Evolutionary conservation across 1,140 invertebrate genomes (phyloP).

Genomic region (Battus philenor): DNA sequence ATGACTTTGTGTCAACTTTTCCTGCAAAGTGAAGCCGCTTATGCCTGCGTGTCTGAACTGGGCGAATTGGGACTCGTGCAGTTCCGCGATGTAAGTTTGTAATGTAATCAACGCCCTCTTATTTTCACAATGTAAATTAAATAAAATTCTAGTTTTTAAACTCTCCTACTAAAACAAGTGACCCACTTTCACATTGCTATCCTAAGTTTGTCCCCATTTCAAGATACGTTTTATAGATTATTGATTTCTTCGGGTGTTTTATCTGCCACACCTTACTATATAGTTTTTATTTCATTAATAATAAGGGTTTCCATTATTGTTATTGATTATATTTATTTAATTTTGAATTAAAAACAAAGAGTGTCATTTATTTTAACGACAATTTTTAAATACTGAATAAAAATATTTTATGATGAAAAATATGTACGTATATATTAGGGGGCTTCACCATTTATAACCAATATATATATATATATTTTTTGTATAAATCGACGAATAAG

Average conservation of each 20-base stretch:
- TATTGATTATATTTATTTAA: no score
- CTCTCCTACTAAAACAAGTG: slow-evolving; percentile 5
- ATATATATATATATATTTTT: no score
- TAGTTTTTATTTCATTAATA: no score
- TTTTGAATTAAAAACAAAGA: no score
- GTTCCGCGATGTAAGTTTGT: slow-evolving; percentile 90
- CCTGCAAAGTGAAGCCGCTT: slow-evolving; percentile 94
- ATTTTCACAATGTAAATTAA: neutral
- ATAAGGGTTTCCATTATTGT: no score
- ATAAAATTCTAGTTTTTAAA: neutral
- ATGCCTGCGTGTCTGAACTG: slow-evolving; percentile 94
- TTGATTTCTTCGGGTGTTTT: neutral
- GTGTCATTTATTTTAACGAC: no score
- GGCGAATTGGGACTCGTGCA: slow-evolving; percentile 95
- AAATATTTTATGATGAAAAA: no score
- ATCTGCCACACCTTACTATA: neutral
- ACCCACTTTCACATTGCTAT: slow-evolving; percentile 15
- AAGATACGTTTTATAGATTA: neutral
- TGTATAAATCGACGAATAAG: no score
- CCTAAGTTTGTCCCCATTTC: slow-evolving; percentile 11
- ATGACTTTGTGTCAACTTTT: slow-evolving; percentile 96
- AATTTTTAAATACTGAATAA: no score
- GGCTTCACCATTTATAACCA: no score
- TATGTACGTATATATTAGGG: no score
- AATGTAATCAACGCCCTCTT: slow-evolving; percentile 32